Evolutionary conservation across 1,140 invertebrate genomes (phyloP).

Genomic region (Euglossa dilemma): DNA sequence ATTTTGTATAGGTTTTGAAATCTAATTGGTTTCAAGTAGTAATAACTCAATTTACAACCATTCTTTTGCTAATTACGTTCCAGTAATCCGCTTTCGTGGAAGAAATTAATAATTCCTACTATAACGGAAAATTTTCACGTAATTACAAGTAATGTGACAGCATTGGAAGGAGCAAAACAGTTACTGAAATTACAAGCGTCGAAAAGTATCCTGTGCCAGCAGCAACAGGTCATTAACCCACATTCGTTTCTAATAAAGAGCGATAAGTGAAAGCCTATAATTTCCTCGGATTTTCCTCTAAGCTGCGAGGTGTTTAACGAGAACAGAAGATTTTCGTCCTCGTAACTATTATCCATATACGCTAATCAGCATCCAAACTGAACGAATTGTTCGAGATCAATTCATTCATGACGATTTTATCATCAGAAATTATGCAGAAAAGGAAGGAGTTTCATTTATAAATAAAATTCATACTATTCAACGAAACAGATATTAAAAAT

Average conservation of each 20-base stretch:
- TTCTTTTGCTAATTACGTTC: background rate
- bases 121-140: background rate
- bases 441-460: too few relatives aligned
- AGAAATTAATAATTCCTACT: background rate
- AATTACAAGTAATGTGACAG: background rate
- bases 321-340: constrained; percentile 3
- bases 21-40: too few relatives aligned
- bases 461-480: too few relatives aligned
- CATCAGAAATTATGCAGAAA: too few relatives aligned
- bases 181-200: background rate
- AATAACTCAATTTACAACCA: too few relatives aligned
- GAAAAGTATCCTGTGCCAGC: background rate
- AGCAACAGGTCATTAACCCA: constrained; percentile 28
- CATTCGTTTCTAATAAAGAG: constrained; percentile 34
- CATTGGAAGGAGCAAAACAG: background rate
- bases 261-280: constrained; percentile 44
- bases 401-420: too few relatives aligned
- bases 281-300: constrained; percentile 12
- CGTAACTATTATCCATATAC: background rate
- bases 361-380: background rate
- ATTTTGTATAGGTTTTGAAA: too few relatives aligned
- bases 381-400: too few relatives aligned
- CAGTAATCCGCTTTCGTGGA: background rate
- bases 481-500: too few relatives aligned
- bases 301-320: background rate